Evolutionary conservation across 2,113 vertebrate species (phyloP), one percentile per base, ranked within the genome.

Genomic region (Gambusia holbrooki): DNA sequence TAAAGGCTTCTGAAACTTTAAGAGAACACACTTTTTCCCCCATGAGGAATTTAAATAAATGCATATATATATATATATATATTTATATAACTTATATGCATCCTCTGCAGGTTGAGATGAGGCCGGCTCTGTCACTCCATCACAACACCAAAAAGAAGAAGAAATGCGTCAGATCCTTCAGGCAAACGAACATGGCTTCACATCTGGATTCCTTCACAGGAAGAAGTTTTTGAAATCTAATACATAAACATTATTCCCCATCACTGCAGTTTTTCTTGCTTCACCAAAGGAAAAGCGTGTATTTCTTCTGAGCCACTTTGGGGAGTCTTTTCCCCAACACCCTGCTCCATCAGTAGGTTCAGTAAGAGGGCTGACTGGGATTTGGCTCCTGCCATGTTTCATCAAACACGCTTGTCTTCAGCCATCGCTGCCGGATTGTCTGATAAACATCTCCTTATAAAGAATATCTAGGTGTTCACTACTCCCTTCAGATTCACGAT

Each of bases 171-270:
- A 91, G 90, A 93, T 93, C 89, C 89, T 84, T 25, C 64, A 90
- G 89, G 90, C 83, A 89, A 83, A 84, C 65, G 89, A 91, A 90
- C 89, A 87, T 66, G 87, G 87, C 90, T 92, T 92, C 87, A 90
- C 90, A 92, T 93, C 89, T 93, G 90, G 85, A 89, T 92, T 88
- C 90, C 77, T 88, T 92, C 89, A 84, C 85, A 83, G 85, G 86
- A 87, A 81, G 81, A 89, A 88, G 72, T 61, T 89, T 92, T 93
- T 92, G 90, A 94, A 94, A 93, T 86, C 90, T 89, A 92, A 93
- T 94, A 90, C 91, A 94, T 93, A 93, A 94, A 93, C 93, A 93
- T 94, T 88, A 90, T 88, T 87, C 80, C 85, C 75, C 40, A 19
- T 60, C 73, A 76, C 37, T 13, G 70, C 74, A 40, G 58, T 69